A percentile compares a stretch with the other conserved stretches of the same genome.
These are phyloP conservation scores for Eubucco bourcierii DNA, from an alignment of 2,113 vertebrate species.

Conservation along the genomic window DNA sequence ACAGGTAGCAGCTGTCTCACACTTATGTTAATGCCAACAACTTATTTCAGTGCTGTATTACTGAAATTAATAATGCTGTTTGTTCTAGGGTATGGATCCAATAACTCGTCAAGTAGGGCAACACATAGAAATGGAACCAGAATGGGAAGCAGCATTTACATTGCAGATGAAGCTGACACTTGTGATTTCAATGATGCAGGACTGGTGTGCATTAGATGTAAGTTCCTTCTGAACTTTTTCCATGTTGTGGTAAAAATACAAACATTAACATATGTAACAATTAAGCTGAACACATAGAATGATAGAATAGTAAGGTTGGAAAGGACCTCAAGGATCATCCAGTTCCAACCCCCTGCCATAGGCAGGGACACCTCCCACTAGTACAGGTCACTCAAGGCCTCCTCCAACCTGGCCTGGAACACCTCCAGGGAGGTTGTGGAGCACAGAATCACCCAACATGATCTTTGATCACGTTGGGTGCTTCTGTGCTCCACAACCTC, in stretches of 20 bases:
- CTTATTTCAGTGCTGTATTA: neutral
- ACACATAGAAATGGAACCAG: conserved; percentile 99
- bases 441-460: too few relatives aligned
- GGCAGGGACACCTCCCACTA: too few relatives aligned
- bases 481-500: too few relatives aligned
- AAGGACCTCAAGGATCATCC: too few relatives aligned
- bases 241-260: neutral
- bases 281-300: neutral
- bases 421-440: too few relatives aligned
- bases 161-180: conserved; percentile 97
- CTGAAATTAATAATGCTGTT: neutral
- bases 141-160: conserved; percentile 98
- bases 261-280: neutral
- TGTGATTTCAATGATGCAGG: conserved; percentile 97
- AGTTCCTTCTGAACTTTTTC: conserved; percentile 58
- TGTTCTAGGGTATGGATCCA: conserved; percentile 93
- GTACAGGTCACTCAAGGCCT: too few relatives aligned
- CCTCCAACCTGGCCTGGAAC: too few relatives aligned
- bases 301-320: too few relatives aligned
- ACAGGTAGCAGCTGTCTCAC: neutral
- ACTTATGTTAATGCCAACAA: neutral
- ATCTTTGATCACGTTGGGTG: too few relatives aligned
- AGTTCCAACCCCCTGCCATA: too few relatives aligned
- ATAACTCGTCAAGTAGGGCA: conserved; percentile 96
- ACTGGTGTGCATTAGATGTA: conserved; percentile 95